phyloP scores from a whole-genome alignment of 2,113 vertebrate genomes.

The Clarias gariepinus region DNA sequence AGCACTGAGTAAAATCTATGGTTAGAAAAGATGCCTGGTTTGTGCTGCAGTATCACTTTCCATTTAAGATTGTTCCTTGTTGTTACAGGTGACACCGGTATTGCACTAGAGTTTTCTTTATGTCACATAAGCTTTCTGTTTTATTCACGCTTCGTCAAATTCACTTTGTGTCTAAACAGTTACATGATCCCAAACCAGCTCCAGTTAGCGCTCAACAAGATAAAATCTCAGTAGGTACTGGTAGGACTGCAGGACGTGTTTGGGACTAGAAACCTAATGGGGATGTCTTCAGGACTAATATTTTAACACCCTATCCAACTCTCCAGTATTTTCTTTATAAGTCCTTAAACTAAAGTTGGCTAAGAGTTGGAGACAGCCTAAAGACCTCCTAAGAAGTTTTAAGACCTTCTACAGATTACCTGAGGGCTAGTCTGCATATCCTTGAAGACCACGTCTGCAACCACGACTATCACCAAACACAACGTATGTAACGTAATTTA shows the following conservation, averaged over 20 bases:
- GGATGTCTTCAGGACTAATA: too few relatives aligned
- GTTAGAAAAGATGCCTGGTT: neutral
- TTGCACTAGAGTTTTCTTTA: neutral
- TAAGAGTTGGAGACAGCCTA: too few relatives aligned
- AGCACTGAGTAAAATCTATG: neutral
- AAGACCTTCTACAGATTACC: too few relatives aligned
- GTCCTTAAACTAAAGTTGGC: too few relatives aligned
- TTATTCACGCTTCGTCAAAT: conserved; percentile 37
- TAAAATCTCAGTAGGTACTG: neutral
- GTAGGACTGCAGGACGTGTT: too few relatives aligned
- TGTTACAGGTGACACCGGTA: conserved; percentile 2
- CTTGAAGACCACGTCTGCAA: neutral
- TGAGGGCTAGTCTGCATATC: too few relatives aligned
- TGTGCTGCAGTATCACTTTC: neutral
- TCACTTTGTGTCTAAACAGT: conserved; percentile 6
- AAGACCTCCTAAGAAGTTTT: too few relatives aligned
- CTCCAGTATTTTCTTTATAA: too few relatives aligned
- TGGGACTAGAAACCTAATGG: too few relatives aligned
- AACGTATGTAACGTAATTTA: conserved; percentile 31
- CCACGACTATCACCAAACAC: conserved; percentile 19
- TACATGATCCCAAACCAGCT: conserved; percentile 13
- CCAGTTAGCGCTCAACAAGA: neutral
- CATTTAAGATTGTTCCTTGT: neutral
- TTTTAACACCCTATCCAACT: too few relatives aligned
- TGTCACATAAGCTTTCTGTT: conserved; percentile 37